Base-by-base conservation (phyloP, 2,888 invertebrate species). In the Phlogophora meticulosa region DNA sequence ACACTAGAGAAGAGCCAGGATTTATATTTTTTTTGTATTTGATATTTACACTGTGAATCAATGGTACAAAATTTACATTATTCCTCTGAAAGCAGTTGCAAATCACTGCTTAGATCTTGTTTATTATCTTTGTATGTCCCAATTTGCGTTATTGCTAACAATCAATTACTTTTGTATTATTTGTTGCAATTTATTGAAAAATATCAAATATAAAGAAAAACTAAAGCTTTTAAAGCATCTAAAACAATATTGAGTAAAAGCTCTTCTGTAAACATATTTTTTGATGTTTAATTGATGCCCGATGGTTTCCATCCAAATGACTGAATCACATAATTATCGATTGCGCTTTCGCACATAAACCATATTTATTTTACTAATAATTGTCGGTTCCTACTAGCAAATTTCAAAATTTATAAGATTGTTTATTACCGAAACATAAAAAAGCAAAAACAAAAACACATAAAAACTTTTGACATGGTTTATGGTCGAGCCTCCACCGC, bases 211-310 rank as follows among this genome's bases (percentile, higher is more conserved):
- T 10, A 60, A 51, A 28, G 24, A 13, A 45, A n/a, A 45, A 43
- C 49, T 34, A 20, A 49, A 55, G 36, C 22, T 61, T 32, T 10
- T 24, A 4, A 4, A 45, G 34, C 20, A 22, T 46, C 51, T 36
- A 34, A 71, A 9, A 22, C 48, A 55, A 46, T 32, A 1, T 36
- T 15, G n/a, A 15, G 22, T 24, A 40, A 71, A 9, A 56, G 34
- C 2, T 22, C 1, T 20, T 69, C 15, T 24, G 15, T 24, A n/a
- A 20, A 24, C 17, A 59, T n/a, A 45, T 10, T 42, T 57, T 48
- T 51, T 60, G 15, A 53, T 48, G 17, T 64, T 55, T 40, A 61
- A 49, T 75, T 78, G 70, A 77, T 74, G 70, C 74, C 59, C 56
- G 58, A 43, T 48, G 36, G 49, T 53, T 62, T 59, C 9, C 45